Conservation (phyloP, 2,113 vertebrate genomes). For the Pelecanoides urinatrix region DNA sequence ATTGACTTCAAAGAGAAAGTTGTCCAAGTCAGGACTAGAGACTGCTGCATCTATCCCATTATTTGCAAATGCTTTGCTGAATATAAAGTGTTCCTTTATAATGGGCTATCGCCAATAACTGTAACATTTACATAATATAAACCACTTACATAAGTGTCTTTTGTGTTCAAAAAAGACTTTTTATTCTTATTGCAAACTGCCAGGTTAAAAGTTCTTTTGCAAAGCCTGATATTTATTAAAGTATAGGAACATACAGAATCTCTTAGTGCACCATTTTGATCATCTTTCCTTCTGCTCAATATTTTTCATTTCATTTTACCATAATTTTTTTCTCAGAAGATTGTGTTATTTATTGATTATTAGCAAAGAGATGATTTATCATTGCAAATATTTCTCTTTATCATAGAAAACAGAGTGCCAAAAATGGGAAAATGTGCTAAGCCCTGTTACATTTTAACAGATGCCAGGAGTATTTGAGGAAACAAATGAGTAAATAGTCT, state of each 20-base stretch:
- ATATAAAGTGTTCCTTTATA: constrained; percentile 15
- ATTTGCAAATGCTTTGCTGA: constrained; percentile 31
- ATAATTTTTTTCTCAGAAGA: background rate
- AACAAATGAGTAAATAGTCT: background rate
- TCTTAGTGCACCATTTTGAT: background rate
- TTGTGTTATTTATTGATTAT: constrained; percentile 26
- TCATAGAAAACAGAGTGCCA: background rate
- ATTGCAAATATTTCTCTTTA: constrained; percentile 27
- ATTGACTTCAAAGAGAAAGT: constrained; percentile 57
- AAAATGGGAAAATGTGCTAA: background rate
- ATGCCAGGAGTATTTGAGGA: background rate
- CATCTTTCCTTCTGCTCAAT: background rate
- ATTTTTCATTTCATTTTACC: background rate
- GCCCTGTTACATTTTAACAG: background rate
- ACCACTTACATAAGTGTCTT: constrained; percentile 7
- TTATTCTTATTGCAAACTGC: background rate
- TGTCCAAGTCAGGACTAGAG: constrained; percentile 22
- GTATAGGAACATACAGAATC: background rate
- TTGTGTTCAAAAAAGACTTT: background rate
- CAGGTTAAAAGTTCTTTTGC: background rate
- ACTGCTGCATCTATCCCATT: constrained; percentile 24
- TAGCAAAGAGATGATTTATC: background rate
- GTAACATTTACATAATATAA: constrained; percentile 45
- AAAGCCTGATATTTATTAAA: background rate
- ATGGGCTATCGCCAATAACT: constrained; percentile 1